Conservation (phyloP, 2,888 invertebrate species). For the Papilio protenor region DNA sequence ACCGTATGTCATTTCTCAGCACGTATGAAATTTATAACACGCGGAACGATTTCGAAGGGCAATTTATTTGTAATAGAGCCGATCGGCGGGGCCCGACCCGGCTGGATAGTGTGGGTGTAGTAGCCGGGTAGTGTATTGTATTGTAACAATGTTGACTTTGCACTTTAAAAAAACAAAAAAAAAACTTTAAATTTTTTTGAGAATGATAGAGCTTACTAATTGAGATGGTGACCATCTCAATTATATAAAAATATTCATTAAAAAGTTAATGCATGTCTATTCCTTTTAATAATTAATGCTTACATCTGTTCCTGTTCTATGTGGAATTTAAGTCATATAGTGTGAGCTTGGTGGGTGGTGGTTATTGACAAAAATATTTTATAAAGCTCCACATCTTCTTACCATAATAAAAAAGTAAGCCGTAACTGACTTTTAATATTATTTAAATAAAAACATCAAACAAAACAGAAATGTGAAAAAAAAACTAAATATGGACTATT, state of each 20-base stretch:
- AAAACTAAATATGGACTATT: conserved; percentile 42
- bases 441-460: neutral
- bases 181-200: neutral
- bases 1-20: conserved; percentile 85
- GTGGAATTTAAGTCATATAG: no score
- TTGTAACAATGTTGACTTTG: neutral
- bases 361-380: neutral
- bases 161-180: neutral
- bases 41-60: conserved; percentile 77
- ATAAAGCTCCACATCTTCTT: no score
- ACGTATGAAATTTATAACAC: conserved; percentile 84
- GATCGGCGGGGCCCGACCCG: conserved; percentile 62
- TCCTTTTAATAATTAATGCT: no score
- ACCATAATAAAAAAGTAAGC: no score
- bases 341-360: no score
- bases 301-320: no score
- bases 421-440: no score
- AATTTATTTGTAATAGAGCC: conserved; percentile 83
- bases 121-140: conserved; percentile 8
- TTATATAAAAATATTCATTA: no score
- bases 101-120: conserved; percentile 51
- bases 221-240: no score
- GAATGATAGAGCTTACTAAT: neutral
- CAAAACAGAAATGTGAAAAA: neutral
- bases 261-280: no score